Evolutionary conservation across 2,888 invertebrate species (phyloP).

Genomic region (Trichopria drosophilae): DNA sequence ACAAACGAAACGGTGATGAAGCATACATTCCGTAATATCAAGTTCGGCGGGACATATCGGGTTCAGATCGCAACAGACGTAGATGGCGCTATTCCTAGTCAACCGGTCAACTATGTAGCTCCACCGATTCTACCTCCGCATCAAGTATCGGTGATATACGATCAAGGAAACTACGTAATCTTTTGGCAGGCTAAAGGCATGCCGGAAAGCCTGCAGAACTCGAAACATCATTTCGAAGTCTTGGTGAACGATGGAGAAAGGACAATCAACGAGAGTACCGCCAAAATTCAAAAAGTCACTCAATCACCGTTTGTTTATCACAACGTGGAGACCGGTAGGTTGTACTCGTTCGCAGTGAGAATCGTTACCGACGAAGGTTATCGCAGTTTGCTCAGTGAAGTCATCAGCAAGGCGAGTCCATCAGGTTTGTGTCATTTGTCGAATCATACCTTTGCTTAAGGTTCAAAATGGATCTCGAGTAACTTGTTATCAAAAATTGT

Average conservation of each 20-base stretch:
- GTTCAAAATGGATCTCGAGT: too few species aligned
- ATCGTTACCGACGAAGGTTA: constrained; percentile 66
- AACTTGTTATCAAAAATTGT: too few species aligned
- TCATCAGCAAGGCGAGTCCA: constrained; percentile 55
- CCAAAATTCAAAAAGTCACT: constrained; percentile 58
- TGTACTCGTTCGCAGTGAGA: constrained; percentile 69
- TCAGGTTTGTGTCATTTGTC: constrained; percentile 46
- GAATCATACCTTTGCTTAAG: too few species aligned
- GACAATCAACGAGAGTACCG: constrained; percentile 58
- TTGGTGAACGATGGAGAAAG: constrained; percentile 65
- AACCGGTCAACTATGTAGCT: constrained; percentile 61
- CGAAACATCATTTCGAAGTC: constrained; percentile 66
- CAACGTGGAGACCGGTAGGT: constrained; percentile 59
- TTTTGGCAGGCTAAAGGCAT: constrained; percentile 66
- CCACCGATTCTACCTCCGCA: constrained; percentile 67
- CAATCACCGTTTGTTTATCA: constrained; percentile 64
- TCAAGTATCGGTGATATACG: constrained; percentile 65
- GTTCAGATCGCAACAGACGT: constrained; percentile 61
- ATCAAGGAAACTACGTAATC: constrained; percentile 67
- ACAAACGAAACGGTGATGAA: constrained; percentile 60
- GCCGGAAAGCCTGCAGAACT: constrained; percentile 42
- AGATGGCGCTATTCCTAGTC: constrained; percentile 58
- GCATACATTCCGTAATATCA: constrained; percentile 62
- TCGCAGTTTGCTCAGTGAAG: constrained; percentile 67
- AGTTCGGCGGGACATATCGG: constrained; percentile 63